Percentiles rank a stretch among this genome's conserved stretches.
phyloP scores from a whole-genome alignment of 2,113 vertebrate species.

The Bubo scandiacus region DNA sequence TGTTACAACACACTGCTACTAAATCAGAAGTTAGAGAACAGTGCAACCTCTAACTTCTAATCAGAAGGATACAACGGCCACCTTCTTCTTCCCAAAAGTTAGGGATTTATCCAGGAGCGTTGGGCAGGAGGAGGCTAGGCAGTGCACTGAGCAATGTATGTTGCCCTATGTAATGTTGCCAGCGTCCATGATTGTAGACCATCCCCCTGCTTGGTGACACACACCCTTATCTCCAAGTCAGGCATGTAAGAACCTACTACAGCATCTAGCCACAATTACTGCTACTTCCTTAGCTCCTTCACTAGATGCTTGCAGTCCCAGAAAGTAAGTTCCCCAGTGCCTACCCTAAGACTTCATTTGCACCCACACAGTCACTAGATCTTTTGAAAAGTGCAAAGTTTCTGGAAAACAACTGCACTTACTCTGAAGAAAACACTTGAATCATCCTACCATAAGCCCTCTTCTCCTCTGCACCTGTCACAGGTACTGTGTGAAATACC shows the following conservation, averaged over 20 bases:
- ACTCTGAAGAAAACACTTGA: background rate
- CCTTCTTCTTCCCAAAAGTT: background rate
- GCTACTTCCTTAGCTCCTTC: background rate
- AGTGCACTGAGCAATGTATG: background rate
- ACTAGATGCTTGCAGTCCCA: background rate
- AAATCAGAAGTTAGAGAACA: background rate
- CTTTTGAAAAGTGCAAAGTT: background rate
- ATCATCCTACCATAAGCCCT: background rate
- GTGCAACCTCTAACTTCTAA: background rate
- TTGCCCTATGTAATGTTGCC: background rate
- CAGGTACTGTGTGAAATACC: constrained; percentile 45
- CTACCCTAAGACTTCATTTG: background rate
- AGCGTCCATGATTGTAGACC: background rate
- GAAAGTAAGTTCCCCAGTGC: background rate
- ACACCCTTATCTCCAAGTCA: background rate
- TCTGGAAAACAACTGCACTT: background rate
- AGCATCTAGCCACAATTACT: background rate
- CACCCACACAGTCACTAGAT: background rate
- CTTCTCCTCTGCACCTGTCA: background rate
- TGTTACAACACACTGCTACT: background rate
- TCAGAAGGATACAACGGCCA: background rate
- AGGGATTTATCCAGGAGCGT: rapidly evolving
- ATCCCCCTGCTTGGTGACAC: background rate
- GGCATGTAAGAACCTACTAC: background rate
- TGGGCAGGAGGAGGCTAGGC: background rate